These are phyloP conservation scores for Axinella damicornis DNA, from an alignment of 37 sponge, comb jelly and placozoan species.

Conservation along the genomic window DNA sequence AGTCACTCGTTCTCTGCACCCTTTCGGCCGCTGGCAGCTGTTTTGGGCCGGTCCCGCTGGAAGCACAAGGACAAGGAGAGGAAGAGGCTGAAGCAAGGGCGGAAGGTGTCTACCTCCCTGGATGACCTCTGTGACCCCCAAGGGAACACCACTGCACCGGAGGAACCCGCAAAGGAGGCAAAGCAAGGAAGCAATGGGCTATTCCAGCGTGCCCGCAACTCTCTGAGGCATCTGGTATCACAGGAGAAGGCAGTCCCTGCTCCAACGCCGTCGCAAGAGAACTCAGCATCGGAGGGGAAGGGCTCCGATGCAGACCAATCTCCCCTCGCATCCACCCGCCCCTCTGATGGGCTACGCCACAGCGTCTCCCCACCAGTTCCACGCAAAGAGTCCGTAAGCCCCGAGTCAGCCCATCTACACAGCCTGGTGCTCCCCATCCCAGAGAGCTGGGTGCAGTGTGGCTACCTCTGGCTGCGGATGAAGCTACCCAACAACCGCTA, in stretches of 20 bases:
- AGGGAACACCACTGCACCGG: neutral
- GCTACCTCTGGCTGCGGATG: constrained; percentile 79
- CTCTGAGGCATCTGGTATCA: too few species aligned
- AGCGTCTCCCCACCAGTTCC: too few species aligned
- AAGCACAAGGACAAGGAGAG: neutral
- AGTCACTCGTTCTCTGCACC: neutral
- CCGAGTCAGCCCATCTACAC: constrained; percentile 13
- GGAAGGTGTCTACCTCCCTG: neutral
- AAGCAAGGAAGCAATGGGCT: too few species aligned
- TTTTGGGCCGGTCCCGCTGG: neutral
- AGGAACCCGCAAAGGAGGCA: too few species aligned
- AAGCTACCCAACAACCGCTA: constrained; percentile 61
- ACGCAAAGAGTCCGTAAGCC: too few species aligned
- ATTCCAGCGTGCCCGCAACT: too few species aligned
- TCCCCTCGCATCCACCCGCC: too few species aligned
- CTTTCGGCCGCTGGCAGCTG: constrained; percentile 3
- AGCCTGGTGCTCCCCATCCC: constrained; percentile 50
- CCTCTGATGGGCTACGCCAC: too few species aligned
- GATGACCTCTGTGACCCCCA: constrained; percentile 15
- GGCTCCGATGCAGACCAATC: too few species aligned
- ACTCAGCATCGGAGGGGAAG: too few species aligned
- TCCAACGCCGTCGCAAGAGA: too few species aligned
- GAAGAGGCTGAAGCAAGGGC: neutral
- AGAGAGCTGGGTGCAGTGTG: constrained; percentile 59
- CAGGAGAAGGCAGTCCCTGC: too few species aligned